A percentile compares a stretch with the other conserved stretches of the same genome.
These are phyloP conservation scores for Dasypus novemcinctus DNA, from an alignment of 2,113 vertebrate genomes.

Conservation along the genomic window DNA sequence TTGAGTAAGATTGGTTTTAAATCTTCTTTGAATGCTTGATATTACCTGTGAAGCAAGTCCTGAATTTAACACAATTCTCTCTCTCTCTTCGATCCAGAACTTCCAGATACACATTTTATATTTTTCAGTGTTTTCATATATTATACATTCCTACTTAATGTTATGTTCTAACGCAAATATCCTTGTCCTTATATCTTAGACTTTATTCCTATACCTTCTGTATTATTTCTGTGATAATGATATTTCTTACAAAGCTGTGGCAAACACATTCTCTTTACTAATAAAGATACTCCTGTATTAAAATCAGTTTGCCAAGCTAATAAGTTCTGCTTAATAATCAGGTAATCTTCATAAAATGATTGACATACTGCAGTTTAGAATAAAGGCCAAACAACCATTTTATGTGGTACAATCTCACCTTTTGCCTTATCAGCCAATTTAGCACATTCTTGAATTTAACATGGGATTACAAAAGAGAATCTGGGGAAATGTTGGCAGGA, in stretches of 20 bases:
- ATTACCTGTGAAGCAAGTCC: too few species aligned
- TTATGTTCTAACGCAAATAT: neutral
- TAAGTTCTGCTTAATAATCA: constrained; percentile 1
- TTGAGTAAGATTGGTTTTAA: too few species aligned
- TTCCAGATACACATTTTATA: neutral
- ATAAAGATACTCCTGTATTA: constrained; percentile 9
- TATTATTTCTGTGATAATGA: neutral
- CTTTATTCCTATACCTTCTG: neutral
- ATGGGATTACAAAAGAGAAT: neutral
- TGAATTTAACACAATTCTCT: neutral
- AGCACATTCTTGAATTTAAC: constrained; percentile 22
- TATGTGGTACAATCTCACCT: neutral
- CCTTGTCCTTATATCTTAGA: neutral
- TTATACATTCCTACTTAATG: neutral
- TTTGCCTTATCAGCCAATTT: neutral
- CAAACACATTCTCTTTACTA: neutral
- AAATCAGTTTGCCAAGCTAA: constrained; percentile 14
- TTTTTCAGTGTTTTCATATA: neutral
- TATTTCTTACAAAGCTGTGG: neutral
- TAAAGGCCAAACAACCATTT: neutral
- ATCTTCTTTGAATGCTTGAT: too few species aligned
- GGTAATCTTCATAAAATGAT: neutral
- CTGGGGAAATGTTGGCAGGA: neutral
- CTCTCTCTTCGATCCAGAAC: neutral
- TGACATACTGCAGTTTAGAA: neutral